Percentiles rank a stretch among this genome's conserved stretches.
These are phyloP conservation scores for Pongo pygmaeus DNA, from an alignment of 2,113 vertebrate species.

Conservation along the genomic window DNA sequence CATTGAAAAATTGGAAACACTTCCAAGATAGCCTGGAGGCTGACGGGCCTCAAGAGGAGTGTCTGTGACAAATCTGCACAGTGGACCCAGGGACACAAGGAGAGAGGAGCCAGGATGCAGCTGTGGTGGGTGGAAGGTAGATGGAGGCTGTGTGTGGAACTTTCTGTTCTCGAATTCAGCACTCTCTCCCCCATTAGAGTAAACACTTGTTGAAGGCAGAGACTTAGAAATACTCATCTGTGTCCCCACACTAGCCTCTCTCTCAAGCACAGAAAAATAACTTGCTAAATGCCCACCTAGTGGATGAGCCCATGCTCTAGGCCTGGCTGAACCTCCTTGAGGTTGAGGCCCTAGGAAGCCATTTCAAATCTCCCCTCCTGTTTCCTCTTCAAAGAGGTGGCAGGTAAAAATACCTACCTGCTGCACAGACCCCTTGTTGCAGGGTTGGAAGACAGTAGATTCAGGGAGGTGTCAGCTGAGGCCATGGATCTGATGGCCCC, in stretches of 20 bases:
- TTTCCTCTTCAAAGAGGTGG: not conserved
- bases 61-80: not conserved
- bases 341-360: too few relatives aligned
- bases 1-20: not conserved
- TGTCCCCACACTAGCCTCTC: not conserved
- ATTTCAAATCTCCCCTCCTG: not conserved
- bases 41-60: not conserved
- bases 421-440: not conserved
- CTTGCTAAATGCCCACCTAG: not conserved
- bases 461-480: not conserved
- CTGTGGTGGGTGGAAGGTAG: too few relatives aligned
- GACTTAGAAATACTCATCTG: not conserved
- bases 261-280: not conserved
- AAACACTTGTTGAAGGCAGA: not conserved
- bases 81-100: not conserved
- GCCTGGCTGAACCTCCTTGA: not conserved
- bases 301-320: not conserved
- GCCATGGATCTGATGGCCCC: not conserved
- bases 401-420: fast-evolving
- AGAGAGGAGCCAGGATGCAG: not conserved
- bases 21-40: not conserved
- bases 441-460: not conserved
- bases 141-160: not conserved
- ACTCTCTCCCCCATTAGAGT: too few relatives aligned
- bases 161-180: not conserved